Evolutionary conservation across 2,113 vertebrate genomes (phyloP).

Genomic region (Notiomystis cincta): DNA sequence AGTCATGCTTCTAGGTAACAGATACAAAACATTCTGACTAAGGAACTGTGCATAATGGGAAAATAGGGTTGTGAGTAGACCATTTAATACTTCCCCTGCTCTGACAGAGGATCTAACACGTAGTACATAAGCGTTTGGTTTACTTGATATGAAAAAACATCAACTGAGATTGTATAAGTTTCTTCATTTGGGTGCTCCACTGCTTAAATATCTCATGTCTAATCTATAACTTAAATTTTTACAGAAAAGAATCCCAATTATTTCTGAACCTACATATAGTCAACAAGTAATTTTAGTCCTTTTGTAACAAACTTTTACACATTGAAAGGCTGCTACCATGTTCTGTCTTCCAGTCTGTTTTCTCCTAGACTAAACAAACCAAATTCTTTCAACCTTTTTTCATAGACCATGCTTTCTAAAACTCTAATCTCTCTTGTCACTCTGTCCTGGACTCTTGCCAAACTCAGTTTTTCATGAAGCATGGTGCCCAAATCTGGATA

Average conservation of each 20-base stretch:
- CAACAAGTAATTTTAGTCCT: background rate
- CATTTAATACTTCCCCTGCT: background rate
- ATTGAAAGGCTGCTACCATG: background rate
- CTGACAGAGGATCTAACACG: background rate
- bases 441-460: constrained; percentile 28
- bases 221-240: background rate
- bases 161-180: background rate
- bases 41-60: background rate
- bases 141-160: background rate
- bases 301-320: background rate
- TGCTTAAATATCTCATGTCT: background rate
- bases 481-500: constrained; percentile 20
- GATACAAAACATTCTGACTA: background rate
- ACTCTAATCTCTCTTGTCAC: constrained; percentile 41
- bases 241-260: background rate
- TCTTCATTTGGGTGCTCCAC: background rate
- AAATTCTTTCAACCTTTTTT: constrained; percentile 49
- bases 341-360: background rate
- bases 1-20: background rate
- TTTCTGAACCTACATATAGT: background rate
- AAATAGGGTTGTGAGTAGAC: background rate
- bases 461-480: background rate
- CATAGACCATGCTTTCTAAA: constrained; percentile 38
- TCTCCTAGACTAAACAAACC: constrained; percentile 51
- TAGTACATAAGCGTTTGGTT: background rate